Conservation (phyloP, 2,113 vertebrate species). For the Echinops telfairi region DNA sequence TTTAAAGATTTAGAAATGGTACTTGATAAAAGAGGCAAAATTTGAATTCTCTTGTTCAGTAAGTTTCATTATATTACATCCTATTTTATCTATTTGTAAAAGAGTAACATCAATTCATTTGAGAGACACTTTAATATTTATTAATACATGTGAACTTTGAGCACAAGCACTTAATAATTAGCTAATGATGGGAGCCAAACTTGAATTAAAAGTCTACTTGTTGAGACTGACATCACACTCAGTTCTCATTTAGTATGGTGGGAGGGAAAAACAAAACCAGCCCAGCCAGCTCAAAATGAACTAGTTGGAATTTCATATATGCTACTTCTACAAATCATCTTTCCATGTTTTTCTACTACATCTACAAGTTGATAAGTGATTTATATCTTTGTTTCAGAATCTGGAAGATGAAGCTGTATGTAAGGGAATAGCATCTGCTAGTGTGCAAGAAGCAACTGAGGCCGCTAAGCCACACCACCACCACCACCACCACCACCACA, state of each 20-base stretch:
- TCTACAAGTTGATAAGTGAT: neutral
- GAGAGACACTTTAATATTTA: neutral
- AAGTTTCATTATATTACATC: neutral
- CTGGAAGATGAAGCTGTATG: conserved; percentile 80
- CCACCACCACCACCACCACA: conserved; percentile 48
- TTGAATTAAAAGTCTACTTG: neutral
- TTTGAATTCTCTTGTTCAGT: conserved; percentile 15
- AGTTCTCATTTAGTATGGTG: neutral
- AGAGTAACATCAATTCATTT: neutral
- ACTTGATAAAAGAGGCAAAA: conserved; percentile 16
- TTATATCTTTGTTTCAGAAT: conserved; percentile 82
- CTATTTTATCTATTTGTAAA: conserved; percentile 12
- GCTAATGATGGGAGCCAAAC: neutral
- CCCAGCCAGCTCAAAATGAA: neutral
- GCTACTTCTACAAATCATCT: conserved; percentile 20
- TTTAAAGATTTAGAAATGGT: conserved; percentile 7
- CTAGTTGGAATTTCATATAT: neutral
- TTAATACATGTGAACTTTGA: conserved; percentile 13
- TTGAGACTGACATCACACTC: neutral
- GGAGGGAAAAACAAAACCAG: neutral
- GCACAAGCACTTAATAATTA: neutral
- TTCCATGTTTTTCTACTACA: neutral
- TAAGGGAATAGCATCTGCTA: conserved; percentile 78
- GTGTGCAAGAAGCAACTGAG: conserved; percentile 33
- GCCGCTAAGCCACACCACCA: conserved; percentile 45